A percentile compares a stretch with the other conserved stretches of the same genome.
These are phyloP conservation scores for Cavia porcellus DNA, from an alignment of 2,113 vertebrate species.

Conservation along the genomic window DNA sequence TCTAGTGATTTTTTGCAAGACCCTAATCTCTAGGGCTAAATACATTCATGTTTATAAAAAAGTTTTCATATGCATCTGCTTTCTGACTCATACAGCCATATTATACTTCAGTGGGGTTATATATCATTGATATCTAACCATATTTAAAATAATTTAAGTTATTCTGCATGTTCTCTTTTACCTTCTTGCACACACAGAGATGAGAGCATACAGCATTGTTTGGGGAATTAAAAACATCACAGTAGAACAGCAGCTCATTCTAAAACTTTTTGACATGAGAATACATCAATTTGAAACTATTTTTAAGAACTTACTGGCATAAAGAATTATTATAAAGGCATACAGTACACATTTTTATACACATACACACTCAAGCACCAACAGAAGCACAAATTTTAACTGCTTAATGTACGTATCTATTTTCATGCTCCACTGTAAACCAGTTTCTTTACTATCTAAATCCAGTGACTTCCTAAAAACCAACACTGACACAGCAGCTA, in stretches of 20 bases:
- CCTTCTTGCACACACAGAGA: conserved; percentile 7
- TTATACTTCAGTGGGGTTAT: neutral
- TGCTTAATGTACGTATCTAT: neutral
- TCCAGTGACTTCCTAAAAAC: neutral
- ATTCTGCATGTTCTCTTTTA: neutral
- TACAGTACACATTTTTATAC: neutral
- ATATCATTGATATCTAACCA: neutral
- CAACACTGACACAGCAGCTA: neutral
- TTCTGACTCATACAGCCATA: neutral
- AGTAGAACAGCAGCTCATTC: neutral
- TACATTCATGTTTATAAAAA: neutral
- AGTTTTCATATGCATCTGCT: neutral
- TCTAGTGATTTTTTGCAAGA: neutral
- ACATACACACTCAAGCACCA: neutral
- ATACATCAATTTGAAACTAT: neutral
- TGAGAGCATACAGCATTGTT: conserved; percentile 11
- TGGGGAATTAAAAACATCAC: conserved; percentile 9
- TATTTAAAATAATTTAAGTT: conserved; percentile 31
- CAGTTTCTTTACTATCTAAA: neutral
- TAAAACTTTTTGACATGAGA: conserved; percentile 5
- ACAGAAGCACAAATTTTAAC: neutral
- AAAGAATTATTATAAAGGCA: neutral
- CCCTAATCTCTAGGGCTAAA: neutral
- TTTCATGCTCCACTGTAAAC: neutral
- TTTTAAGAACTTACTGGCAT: neutral